Evolutionary conservation across 2,797 vertebrate genomes (phyloP).

Genomic region (Peromyscus nudipes): DNA sequence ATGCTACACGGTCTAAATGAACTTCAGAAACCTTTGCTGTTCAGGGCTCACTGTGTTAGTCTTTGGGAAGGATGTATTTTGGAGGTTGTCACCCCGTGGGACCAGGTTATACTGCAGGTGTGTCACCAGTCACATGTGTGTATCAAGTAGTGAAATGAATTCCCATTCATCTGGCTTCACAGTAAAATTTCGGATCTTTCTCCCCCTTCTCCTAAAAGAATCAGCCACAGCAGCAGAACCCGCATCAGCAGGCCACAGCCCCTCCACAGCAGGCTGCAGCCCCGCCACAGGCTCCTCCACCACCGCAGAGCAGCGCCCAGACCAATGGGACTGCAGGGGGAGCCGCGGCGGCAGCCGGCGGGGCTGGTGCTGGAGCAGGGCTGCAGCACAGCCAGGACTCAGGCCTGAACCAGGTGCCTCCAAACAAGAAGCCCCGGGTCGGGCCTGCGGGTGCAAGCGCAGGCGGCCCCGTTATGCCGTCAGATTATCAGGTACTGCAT

Average conservation of each 20-base stretch:
- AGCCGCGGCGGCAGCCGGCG: conserved; percentile 61
- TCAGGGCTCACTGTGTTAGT: neutral
- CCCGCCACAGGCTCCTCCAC: conserved; percentile 89
- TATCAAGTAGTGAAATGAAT: neutral
- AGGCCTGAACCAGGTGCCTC: conserved; percentile 94
- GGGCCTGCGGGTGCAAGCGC: conserved; percentile 94
- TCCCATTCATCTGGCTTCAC: neutral
- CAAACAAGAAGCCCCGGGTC: conserved; percentile 97
- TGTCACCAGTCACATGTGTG: neutral
- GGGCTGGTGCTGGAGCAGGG: conserved; percentile 82
- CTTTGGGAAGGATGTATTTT: neutral
- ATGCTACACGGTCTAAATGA: neutral
- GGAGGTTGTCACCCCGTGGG: neutral
- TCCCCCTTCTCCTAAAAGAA: conserved; percentile 84
- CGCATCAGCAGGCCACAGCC: conserved; percentile 89
- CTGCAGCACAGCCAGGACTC: conserved; percentile 94
- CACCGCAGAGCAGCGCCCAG: conserved; percentile 94
- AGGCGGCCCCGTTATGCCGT: conserved; percentile 94
- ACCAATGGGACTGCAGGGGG: conserved; percentile 94
- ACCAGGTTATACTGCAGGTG: neutral
- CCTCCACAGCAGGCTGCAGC: conserved; percentile 91
- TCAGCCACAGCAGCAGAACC: conserved; percentile 92
- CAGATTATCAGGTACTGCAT: conserved; percentile 96
- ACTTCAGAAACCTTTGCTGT: neutral
- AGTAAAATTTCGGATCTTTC: neutral